Evolutionary conservation across 2,888 invertebrate genomes (phyloP).

Genomic region (Stramonita haemastoma): DNA sequence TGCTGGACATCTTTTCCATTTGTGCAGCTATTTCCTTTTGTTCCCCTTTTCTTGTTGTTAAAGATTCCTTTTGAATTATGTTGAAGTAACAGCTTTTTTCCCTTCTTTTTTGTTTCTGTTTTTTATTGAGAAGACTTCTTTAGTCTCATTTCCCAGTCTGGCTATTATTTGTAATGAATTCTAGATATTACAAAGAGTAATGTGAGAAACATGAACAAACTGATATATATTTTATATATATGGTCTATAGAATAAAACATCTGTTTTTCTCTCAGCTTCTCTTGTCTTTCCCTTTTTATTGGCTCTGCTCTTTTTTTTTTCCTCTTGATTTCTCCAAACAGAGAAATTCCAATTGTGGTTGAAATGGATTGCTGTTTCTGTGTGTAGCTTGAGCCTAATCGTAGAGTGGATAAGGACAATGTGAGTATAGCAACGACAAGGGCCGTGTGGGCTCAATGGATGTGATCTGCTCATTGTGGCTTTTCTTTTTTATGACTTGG

Average conservation of each 20-base stretch:
- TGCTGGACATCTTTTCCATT: background rate
- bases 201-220: background rate
- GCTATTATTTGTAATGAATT: background rate
- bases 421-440: constrained; percentile 81
- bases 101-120: background rate
- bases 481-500: constrained; percentile 20
- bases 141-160: constrained; percentile 57
- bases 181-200: background rate
- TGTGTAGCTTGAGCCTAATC: constrained; percentile 88
- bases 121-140: constrained; percentile 41
- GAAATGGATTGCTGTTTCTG: constrained; percentile 38
- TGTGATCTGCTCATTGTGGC: constrained; percentile 38
- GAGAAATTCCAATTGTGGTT: background rate
- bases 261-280: background rate
- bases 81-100: constrained; percentile 21
- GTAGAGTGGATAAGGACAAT: constrained; percentile 88
- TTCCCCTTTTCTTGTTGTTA: background rate
- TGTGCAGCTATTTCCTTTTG: background rate
- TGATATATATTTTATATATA: too few species aligned
- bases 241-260: background rate
- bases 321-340: background rate
- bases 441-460: background rate
- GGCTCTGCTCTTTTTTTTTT: background rate
- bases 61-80: background rate
- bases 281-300: background rate